Conservation (phyloP, 2,797 vertebrate species). For the Chelmon rostratus region DNA sequence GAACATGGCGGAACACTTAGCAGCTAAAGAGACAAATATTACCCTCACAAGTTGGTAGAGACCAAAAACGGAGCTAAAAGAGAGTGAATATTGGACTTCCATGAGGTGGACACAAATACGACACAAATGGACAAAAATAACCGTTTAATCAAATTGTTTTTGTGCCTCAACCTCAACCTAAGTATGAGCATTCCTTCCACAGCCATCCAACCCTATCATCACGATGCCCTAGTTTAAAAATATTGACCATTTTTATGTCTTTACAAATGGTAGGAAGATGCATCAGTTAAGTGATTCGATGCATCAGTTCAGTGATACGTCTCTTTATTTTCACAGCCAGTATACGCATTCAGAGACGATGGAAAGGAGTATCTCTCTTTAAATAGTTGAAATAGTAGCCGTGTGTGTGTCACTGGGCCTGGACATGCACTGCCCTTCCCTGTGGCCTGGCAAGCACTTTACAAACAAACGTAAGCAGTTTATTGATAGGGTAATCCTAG, state of each 20-base stretch:
- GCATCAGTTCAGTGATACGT: neutral
- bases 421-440: constrained; percentile 51
- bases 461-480: constrained; percentile 90
- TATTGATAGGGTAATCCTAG: constrained; percentile 94
- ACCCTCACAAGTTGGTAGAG: neutral
- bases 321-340: neutral
- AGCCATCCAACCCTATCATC: too few species aligned
- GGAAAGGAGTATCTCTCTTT: constrained; percentile 61
- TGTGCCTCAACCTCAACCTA: too few species aligned
- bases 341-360: constrained; percentile 16
- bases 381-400: constrained; percentile 60
- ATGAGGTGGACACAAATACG: too few species aligned
- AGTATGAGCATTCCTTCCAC: too few species aligned
- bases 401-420: constrained; percentile 40
- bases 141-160: too few species aligned
- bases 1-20: neutral
- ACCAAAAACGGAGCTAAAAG: constrained; percentile 3
- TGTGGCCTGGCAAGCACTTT: constrained; percentile 80
- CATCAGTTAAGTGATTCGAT: neutral
- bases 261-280: neutral
- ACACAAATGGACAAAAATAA: too few species aligned
- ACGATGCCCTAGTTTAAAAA: neutral
- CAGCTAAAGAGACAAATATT: neutral
- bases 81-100: neutral
- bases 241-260: neutral